Base-by-base conservation (phyloP, 2,797 vertebrate species). In the Pteropus rufus region DNA sequence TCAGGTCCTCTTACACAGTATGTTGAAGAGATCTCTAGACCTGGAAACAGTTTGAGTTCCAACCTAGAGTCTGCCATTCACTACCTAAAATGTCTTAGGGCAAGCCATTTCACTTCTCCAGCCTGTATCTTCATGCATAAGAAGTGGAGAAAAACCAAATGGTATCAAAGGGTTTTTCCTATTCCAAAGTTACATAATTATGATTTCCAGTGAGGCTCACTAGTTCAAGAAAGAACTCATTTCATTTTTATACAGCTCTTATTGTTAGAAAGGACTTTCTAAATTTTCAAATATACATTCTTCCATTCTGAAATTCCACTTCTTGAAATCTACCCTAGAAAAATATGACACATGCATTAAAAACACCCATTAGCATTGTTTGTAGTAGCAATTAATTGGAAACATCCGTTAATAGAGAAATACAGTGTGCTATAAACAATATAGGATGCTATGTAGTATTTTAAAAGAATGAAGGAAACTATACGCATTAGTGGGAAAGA, bases 211-310 rank as follows among this genome's bases (percentile, higher is more conserved):
- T 39, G 62, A 97, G 18, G 69, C 19, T 92, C 69, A 75, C n/a
- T 26, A 73, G 39, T 86, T 95, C 67, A 89, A 87, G 62, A 94
- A 81, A 94, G 34, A 91, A 93, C 9, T 80, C 46, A 54, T 73
- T 83, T 36, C 23, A 79, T 52, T 88, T 93, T 80, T 77, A 77
- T 46, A 89, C 12, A 95, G 36, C 34, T 77, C 36, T 65, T 67
- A 46, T 8, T 85, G 34, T 89, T 75, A 93, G 31, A 89, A 95
- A 64, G 16, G 11, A 62, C 34, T 73, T 93, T 39, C n/a, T 72
- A 64, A 91, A 84, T 72, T 58, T 60, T n/a, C 41, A 95, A 91
- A 73, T 21, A 82, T 6, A 65, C 34, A 83, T 26, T 94, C 41
- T 90, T 95, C 49, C 89, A 95, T 1, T 11, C 34, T 54, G 1